Conservation (phyloP, 2,113 vertebrate genomes). For the Protobothrops flavoviridis region DNA sequence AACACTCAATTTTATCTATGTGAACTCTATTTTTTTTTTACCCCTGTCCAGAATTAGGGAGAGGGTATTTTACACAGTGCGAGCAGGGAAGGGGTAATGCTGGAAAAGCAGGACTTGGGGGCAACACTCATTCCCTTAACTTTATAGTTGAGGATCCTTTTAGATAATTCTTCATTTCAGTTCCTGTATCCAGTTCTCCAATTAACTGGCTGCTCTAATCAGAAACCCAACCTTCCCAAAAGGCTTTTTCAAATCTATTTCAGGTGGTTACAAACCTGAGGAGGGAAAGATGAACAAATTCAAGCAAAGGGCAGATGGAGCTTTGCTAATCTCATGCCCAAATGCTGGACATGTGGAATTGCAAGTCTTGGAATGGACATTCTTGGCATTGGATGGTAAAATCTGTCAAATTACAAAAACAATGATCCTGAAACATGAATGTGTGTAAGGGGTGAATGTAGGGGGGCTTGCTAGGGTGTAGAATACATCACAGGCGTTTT, state of each 20-base stretch:
- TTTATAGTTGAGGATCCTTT: neutral
- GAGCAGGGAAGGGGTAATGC: neutral
- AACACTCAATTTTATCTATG: neutral
- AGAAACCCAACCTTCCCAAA: neutral
- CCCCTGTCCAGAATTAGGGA: neutral
- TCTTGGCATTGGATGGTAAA: neutral
- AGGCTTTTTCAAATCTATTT: neutral
- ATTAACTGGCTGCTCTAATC: neutral
- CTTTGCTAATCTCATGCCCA: neutral
- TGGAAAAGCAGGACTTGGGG: neutral
- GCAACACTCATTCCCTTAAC: neutral
- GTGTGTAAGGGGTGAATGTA: neutral
- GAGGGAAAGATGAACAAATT: neutral
- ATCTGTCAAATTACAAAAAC: neutral
- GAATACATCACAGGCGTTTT: neutral
- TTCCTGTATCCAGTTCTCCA: neutral
- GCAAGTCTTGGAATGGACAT: neutral
- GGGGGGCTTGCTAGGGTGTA: neutral
- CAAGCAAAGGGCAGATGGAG: neutral
- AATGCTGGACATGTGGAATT: neutral
- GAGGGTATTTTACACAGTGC: neutral
- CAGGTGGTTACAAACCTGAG: neutral
- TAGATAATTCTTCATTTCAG: neutral
- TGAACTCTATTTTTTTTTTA: neutral
- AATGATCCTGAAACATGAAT: neutral